These are phyloP conservation scores for Pachycephala philippinensis DNA, from an alignment of 2,113 vertebrate genomes.

Conservation along the genomic window DNA sequence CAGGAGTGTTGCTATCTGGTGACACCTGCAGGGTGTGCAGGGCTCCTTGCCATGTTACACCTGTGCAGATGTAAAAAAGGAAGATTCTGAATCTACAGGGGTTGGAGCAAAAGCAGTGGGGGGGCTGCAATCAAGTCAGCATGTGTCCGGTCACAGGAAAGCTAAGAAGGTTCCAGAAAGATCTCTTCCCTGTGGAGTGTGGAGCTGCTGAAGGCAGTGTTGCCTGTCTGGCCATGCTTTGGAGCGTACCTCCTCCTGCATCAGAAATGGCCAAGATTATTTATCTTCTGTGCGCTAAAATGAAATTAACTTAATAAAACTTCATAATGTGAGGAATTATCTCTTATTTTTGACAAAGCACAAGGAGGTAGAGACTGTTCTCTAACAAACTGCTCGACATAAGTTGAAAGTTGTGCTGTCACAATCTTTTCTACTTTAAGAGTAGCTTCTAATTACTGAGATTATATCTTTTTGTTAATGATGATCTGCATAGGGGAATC, in stretches of 20 bases:
- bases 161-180: neutral
- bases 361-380: neutral
- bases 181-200: neutral
- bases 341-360: neutral
- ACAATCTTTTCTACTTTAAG: neutral
- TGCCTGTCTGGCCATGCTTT: neutral
- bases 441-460: neutral
- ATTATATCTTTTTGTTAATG: neutral
- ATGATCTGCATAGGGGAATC: neutral
- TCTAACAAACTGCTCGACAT: neutral
- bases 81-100: neutral
- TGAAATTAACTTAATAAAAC: too few relatives aligned
- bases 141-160: neutral
- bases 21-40: neutral
- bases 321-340: neutral
- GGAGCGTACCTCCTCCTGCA: neutral
- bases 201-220: neutral
- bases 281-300: neutral
- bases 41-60: rapidly evolving
- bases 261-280: neutral
- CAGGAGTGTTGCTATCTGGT: neutral
- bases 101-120: neutral
- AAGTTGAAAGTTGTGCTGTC: neutral
- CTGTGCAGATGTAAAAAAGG: neutral
- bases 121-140: neutral